Evolutionary conservation across 2,113 vertebrate species (phyloP), one percentile per base, ranked within the genome.

Genomic region (Alosa alosa): DNA sequence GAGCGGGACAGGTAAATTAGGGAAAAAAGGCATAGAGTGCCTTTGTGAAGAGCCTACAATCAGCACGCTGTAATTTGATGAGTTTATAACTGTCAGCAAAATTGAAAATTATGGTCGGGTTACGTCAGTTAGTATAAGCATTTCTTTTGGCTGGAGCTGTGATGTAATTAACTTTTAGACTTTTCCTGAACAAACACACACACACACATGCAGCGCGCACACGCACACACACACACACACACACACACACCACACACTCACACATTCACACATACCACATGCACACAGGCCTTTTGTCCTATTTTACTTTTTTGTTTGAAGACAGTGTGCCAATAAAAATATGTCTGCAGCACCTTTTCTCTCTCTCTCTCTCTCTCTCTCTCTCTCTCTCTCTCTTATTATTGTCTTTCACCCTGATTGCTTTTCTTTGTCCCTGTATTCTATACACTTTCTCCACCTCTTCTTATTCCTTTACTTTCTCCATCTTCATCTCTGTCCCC

Each of bases 151-250:
- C 92, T 89, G 75, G 88, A 90, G 87, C 84, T 86, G 84, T 92
- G 91, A 92, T 92, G 92, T 91, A 91, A 95, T 95, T 94, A 93
- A 93, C 92, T 93, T 93, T 90, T 87, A 92, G 91, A 91, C 92
- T 90, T 93, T 89, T 72, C 10, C 31, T 36, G n/a, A 36, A 36
- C n/a, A 72, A 25, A 31, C 10, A 72, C n/a, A 72, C 64, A 72
- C 64, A 36, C 22, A 36, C 25, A 36, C n/a, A 9, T 9, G 1
- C 25, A n/a, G 9, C 64, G 11, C 11, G 10, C 25, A 72, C 25
- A 36, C n/a, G 31, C 22, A 72, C 25, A 11, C 10, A 36, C 64
- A 36, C 7, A 9, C 64, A 10, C 25, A 11, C 64, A 72, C n/a
- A 31, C n/a, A 11, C 9, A 13, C 25, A 36, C 64, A 25, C n/a